phyloP scores from a whole-genome alignment of 2,113 vertebrate genomes.

The Carollia perspicillata region DNA sequence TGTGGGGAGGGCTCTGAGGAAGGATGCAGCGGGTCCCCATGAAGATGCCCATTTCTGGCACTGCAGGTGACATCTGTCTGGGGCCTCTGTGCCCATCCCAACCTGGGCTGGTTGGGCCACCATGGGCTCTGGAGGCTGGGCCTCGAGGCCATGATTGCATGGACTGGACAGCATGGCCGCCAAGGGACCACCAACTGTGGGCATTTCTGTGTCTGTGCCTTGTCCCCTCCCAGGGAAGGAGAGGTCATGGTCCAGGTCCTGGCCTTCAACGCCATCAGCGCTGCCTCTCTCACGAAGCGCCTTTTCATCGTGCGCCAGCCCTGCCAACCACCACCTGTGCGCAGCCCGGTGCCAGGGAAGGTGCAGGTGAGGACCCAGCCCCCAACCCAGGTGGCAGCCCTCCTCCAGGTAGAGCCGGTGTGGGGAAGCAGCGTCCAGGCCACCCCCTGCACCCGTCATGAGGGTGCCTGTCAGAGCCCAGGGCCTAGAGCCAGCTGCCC shows the following conservation, averaged over 20 bases:
- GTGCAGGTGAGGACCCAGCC: slow-evolving; percentile 80
- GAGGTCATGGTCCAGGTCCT: slow-evolving; percentile 83
- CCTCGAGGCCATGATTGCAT: fast-evolving
- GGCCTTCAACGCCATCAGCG: slow-evolving; percentile 84
- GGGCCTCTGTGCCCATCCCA: too few species aligned
- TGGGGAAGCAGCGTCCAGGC: not conserved
- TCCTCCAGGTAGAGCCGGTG: fast-evolving
- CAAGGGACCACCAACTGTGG: not conserved
- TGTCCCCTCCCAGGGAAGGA: slow-evolving; percentile 78
- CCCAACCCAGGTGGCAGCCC: fast-evolving
- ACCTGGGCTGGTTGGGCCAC: fast-evolving
- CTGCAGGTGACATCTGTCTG: not conserved
- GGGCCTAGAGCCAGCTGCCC: not conserved
- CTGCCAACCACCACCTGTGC: slow-evolving; percentile 87
- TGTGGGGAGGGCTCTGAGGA: not conserved
- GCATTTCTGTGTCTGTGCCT: not conserved
- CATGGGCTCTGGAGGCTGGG: too few species aligned
- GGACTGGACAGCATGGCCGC: not conserved
- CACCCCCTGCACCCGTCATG: not conserved
- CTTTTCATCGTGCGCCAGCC: slow-evolving; percentile 83
- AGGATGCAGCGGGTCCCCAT: fast-evolving
- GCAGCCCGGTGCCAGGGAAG: slow-evolving; percentile 85
- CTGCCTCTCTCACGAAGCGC: slow-evolving; percentile 77
- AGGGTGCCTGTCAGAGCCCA: not conserved
- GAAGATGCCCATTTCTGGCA: fast-evolving